phyloP scores from a whole-genome alignment of 2,113 vertebrate species.

The Onychorhynchus coronatus region DNA sequence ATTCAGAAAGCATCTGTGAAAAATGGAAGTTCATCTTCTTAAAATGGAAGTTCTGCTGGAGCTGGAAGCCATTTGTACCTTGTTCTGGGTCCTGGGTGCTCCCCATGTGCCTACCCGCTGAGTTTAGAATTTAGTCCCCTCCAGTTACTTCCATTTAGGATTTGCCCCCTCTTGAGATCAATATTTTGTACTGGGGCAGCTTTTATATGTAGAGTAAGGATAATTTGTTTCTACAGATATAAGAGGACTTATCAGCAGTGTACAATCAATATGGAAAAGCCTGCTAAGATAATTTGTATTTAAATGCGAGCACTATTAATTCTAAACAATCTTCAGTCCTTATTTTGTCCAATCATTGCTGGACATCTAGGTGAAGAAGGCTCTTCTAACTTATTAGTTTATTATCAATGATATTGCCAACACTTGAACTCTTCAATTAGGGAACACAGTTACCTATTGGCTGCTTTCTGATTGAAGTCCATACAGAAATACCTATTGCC shows the following conservation, averaged over 20 bases:
- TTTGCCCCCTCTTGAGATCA: constrained; percentile 47
- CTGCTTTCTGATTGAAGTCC: background rate
- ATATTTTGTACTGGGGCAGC: constrained; percentile 63
- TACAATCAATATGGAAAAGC: constrained; percentile 43
- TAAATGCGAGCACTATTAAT: constrained; percentile 36
- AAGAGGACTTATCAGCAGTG: constrained; percentile 37
- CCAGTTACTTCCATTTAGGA: constrained; percentile 25
- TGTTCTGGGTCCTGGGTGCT: constrained; percentile 2
- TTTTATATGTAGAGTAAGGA: constrained; percentile 61
- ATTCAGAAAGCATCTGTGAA: background rate
- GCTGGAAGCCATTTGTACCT: background rate
- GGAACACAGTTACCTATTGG: background rate
- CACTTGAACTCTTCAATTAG: constrained; percentile 38
- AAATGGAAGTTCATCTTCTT: background rate
- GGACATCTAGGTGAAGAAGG: background rate
- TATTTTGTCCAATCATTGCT: constrained; percentile 32
- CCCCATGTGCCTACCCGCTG: background rate
- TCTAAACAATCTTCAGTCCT: constrained; percentile 21
- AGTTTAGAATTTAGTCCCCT: constrained; percentile 20
- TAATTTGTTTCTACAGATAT: constrained; percentile 71
- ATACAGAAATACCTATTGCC: background rate
- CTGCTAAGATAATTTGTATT: constrained; percentile 51
- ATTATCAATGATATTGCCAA: background rate
- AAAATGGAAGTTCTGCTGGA: background rate
- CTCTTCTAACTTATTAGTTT: constrained; percentile 31